A percentile compares a stretch with the other conserved stretches of the same genome.
Conservation (phyloP, 1,140 invertebrate genomes). For the Whitmania pigra region DNA sequence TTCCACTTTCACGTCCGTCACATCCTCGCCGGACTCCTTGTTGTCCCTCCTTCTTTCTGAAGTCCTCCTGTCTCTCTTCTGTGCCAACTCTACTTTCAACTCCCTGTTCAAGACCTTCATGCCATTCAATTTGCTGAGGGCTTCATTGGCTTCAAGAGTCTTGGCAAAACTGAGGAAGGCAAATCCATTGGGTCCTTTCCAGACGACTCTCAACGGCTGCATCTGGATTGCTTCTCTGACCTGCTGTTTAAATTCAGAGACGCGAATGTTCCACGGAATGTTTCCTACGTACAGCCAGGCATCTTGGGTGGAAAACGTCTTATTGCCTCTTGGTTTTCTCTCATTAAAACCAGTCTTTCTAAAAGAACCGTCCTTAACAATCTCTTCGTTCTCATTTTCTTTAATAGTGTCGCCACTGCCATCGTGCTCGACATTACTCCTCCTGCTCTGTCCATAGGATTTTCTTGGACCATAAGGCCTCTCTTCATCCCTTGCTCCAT, state of each 20-base stretch:
- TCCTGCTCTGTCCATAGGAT: not conserved
- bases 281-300: not conserved
- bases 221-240: not conserved
- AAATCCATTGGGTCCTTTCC: not conserved
- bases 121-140: not conserved
- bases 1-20: not conserved
- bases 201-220: not conserved
- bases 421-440: slow-evolving; percentile 1
- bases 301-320: not conserved
- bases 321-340: not conserved
- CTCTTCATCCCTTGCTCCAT: not conserved
- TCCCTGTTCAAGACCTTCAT: not conserved
- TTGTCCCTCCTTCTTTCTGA: slow-evolving; percentile 2
- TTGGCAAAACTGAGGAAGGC: slow-evolving; percentile 3
- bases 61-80: not conserved
- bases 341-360: not conserved
- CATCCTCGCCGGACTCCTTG: not conserved
- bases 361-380: not conserved
- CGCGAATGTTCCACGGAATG: not conserved
- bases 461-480: too few species aligned
- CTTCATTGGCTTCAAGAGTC: not conserved
- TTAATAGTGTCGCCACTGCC: slow-evolving; percentile 5
- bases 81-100: slow-evolving; percentile 3
- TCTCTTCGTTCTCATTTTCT: not conserved
- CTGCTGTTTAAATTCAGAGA: not conserved